These are phyloP conservation scores for Psilanteris sp. DNA, from an alignment of 1,140 invertebrate genomes.

Conservation along the genomic window DNA sequence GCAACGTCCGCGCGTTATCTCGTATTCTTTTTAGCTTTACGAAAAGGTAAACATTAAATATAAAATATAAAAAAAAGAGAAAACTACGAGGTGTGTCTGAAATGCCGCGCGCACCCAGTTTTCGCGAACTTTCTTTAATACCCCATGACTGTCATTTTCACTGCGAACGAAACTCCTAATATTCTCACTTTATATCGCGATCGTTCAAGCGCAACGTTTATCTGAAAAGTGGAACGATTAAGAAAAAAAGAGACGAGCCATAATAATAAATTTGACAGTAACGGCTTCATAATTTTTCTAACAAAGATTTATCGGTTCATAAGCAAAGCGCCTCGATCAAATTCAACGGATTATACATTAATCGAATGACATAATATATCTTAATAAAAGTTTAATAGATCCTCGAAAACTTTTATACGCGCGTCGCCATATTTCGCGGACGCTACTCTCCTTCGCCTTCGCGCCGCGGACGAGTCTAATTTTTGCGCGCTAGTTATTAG, in stretches of 20 bases:
- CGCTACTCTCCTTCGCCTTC: too few species aligned
- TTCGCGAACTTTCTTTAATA: constrained; percentile 29
- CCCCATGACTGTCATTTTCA: constrained; percentile 34
- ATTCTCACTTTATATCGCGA: constrained; percentile 34
- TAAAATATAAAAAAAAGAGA: too few species aligned
- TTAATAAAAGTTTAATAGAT: constrained; percentile 22
- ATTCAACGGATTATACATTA: constrained; percentile 9
- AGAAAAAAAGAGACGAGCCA: too few species aligned
- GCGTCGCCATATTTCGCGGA: too few species aligned
- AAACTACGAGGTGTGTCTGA: constrained; percentile 24
- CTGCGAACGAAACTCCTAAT: constrained; percentile 18
- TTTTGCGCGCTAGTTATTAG: too few species aligned
- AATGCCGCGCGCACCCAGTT: constrained; percentile 5
- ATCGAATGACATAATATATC: constrained; percentile 20
- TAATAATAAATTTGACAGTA: constrained; percentile 42
- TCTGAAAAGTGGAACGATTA: constrained; percentile 25
- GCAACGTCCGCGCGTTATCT: constrained; percentile 5
- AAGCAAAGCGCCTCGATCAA: constrained; percentile 8
- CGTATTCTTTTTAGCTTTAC: constrained; percentile 8
- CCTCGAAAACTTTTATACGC: constrained; percentile 5
- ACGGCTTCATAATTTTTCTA: constrained; percentile 33
- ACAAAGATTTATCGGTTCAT: constrained; percentile 34
- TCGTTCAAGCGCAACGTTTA: constrained; percentile 18
- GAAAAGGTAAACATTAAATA: constrained; percentile 28
- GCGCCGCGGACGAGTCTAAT: too few species aligned